Evolutionary conservation across 2,888 invertebrate species (phyloP), one percentile per base, ranked within the genome.

Genomic region (Quadroppia sp.): DNA sequence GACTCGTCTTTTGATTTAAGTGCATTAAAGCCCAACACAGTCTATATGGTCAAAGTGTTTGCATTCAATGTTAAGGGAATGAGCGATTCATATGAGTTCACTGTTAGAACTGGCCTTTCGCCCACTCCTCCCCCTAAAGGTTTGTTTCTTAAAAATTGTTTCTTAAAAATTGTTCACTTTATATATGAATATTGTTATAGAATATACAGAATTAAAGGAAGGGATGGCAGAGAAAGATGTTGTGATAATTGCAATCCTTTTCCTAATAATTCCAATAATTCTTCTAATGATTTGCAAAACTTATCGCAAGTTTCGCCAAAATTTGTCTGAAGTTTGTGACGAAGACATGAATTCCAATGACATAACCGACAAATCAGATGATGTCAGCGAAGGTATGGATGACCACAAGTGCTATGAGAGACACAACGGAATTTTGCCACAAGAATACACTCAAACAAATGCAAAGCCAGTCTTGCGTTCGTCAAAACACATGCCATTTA

Each of bases 1-100:
- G 69, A 45, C 42, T 42, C 69, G 0, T 23, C 69, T 1, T 69
- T 69, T 45, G 69, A 69, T 20, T 69, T 69, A 28, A 69, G 42
- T 69, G 42, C 42, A 25, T 69, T 69, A 69, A 42, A 69, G 28
- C 69, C 40, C 25, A 45, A 45, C 23, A 69, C 69, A 25, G 28
- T 25, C 6, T 69, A 69, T 23, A 45, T 25, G 11, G 45, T 69
- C 36, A 69, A 69, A 45, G 69, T 69, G 2, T 69, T 25, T 23
- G 40, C 69, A 40, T 28, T 42, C 25, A 69, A 69, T 69, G 69
- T 69, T 45, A 69, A 69, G 42, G 69, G 69, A 9, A 69, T 28
- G 20, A 69, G 69, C 15, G 45, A 69, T 45, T 45, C 69, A 3
- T 42, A 45, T 25, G 23, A 42, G 17, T 42, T 17, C 25, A 20